Base-by-base conservation (phyloP, 2,888 invertebrate species). In the Ectemnius cavifrons region DNA sequence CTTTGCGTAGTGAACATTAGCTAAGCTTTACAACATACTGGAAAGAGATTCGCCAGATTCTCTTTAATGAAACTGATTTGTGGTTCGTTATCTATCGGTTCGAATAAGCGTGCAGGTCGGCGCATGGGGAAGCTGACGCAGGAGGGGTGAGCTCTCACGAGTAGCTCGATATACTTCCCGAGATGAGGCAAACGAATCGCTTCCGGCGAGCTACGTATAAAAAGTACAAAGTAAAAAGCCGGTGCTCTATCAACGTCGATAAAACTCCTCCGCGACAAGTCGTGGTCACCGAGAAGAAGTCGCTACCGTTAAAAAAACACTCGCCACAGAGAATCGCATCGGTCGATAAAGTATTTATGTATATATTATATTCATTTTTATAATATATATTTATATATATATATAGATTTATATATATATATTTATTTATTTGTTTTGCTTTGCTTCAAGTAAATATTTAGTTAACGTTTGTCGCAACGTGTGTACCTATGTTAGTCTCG, bases 381-480 rank as follows among this genome's bases (percentile, higher is more conserved):
- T 78, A 37, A 68, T 75, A 46, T 72, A 76, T 61, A 67, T 77
- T 70, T 20, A 73, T 77, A 70, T 75, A 67, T 73, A 74, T 80
- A 68, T 76, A 68, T 73, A 46, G 70, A 76, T 62, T 67, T 77
- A 71, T 20, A 71, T 82, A 77, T 84, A 79, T 83, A 83, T 64
- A 78, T 83, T 82, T 84, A 85, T 86, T 88, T 84, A 85, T 86
- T 88, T 84, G 14, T 56, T 13, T 66, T 61, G 63, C 58, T 85
- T 88, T 88, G 86, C 76, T 84, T 75, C 83, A 75, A 82, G 84
- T 85, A 85, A 84, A 86, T 88, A 87, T 86, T 86, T 80, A 84
- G 80, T 71, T 75, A 77, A 75, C 81, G 80, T 84, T 83, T 83
- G 60, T 74, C 74, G 79, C 83, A 74, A 84, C 81, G 74, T 79